These are phyloP conservation scores for Spinibarbus caldwelli DNA, from an alignment of 2,797 vertebrate genomes.

Conservation along the genomic window DNA sequence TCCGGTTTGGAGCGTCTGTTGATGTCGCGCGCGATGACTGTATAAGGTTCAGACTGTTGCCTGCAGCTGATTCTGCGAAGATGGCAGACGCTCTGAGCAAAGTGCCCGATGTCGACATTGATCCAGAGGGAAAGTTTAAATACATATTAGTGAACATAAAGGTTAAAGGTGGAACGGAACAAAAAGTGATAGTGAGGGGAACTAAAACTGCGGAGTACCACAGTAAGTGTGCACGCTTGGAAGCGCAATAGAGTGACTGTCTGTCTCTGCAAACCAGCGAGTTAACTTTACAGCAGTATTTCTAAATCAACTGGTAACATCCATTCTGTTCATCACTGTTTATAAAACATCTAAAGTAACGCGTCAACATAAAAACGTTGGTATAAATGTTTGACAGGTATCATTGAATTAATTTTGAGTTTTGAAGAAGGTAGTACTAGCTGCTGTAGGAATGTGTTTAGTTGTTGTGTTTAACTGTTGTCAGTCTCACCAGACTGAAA, in stretches of 20 bases:
- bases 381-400: background rate
- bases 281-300: background rate
- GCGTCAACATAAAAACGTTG: background rate
- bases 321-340: background rate
- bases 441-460: background rate
- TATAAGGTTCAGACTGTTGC: background rate
- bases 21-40: background rate
- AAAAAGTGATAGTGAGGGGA: slow-evolving; percentile 86
- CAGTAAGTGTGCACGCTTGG: slow-evolving; percentile 79
- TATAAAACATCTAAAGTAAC: background rate
- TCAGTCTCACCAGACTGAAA: background rate
- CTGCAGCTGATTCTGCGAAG: background rate
- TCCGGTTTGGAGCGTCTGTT: slow-evolving; percentile 21
- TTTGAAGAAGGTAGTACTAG: background rate
- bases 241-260: background rate
- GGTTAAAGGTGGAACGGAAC: slow-evolving; percentile 72
- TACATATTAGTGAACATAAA: slow-evolving; percentile 87
- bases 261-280: background rate
- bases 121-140: slow-evolving; percentile 87
- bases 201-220: slow-evolving; percentile 87
- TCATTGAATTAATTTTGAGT: background rate
- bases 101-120: slow-evolving; percentile 81
- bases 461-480: background rate
- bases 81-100: slow-evolving; percentile 76
- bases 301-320: background rate